Evolutionary conservation across 2,113 vertebrate genomes (phyloP), one percentile per base, ranked within the genome.

Genomic region (Ptyas mucosa): DNA sequence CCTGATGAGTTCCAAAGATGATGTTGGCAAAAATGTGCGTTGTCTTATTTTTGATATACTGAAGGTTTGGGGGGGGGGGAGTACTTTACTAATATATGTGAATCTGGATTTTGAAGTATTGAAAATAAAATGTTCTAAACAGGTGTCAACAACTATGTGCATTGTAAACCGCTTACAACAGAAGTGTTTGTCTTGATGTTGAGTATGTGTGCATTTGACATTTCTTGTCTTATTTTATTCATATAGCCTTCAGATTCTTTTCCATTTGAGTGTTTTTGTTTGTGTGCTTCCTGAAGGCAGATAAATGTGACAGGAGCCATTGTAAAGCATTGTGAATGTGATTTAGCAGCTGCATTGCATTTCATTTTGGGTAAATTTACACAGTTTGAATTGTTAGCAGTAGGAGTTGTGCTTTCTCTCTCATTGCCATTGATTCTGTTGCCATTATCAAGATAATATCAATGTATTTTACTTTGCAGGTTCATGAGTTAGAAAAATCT

Each of bases 401-500:
- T 53, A 53, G 10, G 29, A 24, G 21, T 14, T 21, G 57, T 21
- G 26, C n/a, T n/a, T 51, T 49, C 43, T 86, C 23, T 86, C 85
- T 87, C 18, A 34, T 24, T 90, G 18, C 39, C 85, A 14, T 21
- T 0, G 6, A 14, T 5, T 2, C 5, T 29, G 0, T 34, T 89
- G 90, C 46, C 2, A 39, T 0, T 57, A 1, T 90, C 4, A 29
- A 52, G 43, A 21, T 20, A 29, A 5, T 85, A 26, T 18, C 14
- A 52, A 1, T 24, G 46, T 18, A 46, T 88, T 90, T 95, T 49
- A 87, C 12, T 9, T 85, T 92, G 52, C 11, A 98, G 98, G 99
- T 99, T 57, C 99, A 99, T 7, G 99, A 99, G 92, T 98, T 99
- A 95, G 99, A 99, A 96, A 99, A 99, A 91, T 99, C 99, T 57